phyloP scores from a whole-genome alignment of 2,113 vertebrate species.

The Felis chaus region DNA sequence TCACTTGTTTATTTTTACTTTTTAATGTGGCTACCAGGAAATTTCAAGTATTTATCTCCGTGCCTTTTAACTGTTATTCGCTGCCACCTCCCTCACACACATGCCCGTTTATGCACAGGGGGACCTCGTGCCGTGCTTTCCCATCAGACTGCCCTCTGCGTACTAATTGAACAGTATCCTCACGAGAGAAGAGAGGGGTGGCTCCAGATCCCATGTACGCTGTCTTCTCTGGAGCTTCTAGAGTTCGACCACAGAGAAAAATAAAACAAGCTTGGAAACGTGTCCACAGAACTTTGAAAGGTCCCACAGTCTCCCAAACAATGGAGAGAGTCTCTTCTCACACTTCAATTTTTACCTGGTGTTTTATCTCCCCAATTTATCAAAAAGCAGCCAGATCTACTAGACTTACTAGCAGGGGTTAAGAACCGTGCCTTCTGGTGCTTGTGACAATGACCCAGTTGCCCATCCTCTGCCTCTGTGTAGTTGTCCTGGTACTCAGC shows the following conservation, averaged over 20 bases:
- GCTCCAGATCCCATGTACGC: neutral
- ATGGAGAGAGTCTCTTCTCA: neutral
- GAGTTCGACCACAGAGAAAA: neutral
- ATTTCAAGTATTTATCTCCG: neutral
- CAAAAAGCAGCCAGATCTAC: neutral
- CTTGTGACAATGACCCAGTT: no score
- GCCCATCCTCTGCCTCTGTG: neutral
- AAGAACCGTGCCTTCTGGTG: neutral
- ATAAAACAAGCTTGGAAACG: neutral
- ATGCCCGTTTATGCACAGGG: fast-evolving
- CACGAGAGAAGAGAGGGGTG: neutral
- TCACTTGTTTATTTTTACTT: neutral
- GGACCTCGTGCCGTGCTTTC: no score
- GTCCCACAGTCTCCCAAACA: neutral
- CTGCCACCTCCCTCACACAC: no score
- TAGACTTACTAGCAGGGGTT: neutral
- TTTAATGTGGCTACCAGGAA: neutral
- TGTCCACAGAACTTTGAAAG: neutral
- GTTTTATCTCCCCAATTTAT: neutral
- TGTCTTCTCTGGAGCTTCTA: neutral
- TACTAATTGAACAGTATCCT: no score
- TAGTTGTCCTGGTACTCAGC: neutral
- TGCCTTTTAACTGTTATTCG: neutral
- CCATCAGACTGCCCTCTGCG: neutral
- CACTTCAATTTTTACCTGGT: neutral